Base-by-base conservation (phyloP, 2,888 invertebrate species). In the Tinea pellionella region DNA sequence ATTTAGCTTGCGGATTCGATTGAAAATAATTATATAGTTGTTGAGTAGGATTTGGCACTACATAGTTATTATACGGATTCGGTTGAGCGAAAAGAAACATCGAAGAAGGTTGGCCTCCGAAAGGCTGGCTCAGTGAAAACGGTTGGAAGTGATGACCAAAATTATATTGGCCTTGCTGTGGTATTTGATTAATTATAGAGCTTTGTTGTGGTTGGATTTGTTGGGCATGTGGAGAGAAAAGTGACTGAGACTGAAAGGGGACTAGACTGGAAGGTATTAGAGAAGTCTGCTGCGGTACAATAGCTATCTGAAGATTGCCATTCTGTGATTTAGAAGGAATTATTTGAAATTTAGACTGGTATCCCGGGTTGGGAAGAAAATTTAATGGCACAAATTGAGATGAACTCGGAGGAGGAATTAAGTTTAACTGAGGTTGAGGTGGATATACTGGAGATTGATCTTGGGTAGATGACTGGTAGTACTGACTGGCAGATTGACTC, bases 311-410 rank as follows among this genome's bases (percentile, higher is more conserved):
- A 1, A 82, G 67, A 53, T 81, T 80, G 1, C 81, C 79, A 19
- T 69, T 72, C 4, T 69, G 64, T 15, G 72, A 63, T 64, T 87
- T 88, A 0, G 81, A 68, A 0, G 84, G 78, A 1, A 84, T 67
- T 15, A 84, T 61, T 67, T 88, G 86, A 61, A 83, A 86, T 63
- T 87, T 88, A 0, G 81, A 67, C 64, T 88, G 88, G 61, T 83
- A 86, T 1, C 83, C 85, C n/a, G 79, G 69, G 64, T 68, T 83
- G 0, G 82, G 80, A 12, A 84, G 65, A 59, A 84, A 85, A 61
- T 82, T 86, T 15, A 85, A 64, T 0, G 83, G 85, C 1, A 82
- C 68, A 61, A 81, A 84, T 51, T 81, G 82, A 0, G 82, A 71
- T 6, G 78, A 68, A 37, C 70, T 70, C 16, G 72, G 68, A 1